Percentiles rank a stretch among this genome's conserved stretches.
Conservation (phyloP, 2,113 vertebrate genomes). For the Empidonax alnorum region DNA sequence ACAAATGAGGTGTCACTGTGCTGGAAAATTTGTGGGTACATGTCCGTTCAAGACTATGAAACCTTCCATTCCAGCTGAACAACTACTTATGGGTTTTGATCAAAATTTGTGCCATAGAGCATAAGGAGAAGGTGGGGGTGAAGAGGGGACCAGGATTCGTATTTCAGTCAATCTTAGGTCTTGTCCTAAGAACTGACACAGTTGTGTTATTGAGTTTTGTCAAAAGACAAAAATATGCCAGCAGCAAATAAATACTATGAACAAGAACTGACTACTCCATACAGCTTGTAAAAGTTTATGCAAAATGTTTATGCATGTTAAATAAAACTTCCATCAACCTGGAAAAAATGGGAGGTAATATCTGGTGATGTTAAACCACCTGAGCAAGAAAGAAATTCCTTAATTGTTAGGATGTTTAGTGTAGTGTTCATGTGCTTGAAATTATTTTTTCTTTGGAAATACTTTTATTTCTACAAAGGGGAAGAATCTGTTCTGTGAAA, state of each 20-base stretch:
- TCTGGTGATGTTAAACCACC: background rate
- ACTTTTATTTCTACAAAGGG: background rate
- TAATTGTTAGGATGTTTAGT: background rate
- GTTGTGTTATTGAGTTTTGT: background rate
- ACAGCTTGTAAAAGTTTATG: background rate
- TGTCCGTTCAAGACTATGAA: background rate
- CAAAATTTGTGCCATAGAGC: background rate
- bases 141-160: background rate
- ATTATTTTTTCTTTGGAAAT: background rate
- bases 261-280: constrained; percentile 4
- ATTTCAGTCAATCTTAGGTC: background rate
- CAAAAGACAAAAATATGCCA: background rate
- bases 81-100: background rate
- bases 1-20: background rate
- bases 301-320: constrained; percentile 1
- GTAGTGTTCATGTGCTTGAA: background rate
- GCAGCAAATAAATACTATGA: constrained; percentile 16
- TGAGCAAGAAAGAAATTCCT: background rate
- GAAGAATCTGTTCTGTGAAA: background rate
- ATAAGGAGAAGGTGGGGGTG: background rate
- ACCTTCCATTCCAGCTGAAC: background rate
- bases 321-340: background rate
- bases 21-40: background rate
- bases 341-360: background rate
- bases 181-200: background rate